These are phyloP conservation scores for Drosophila varians DNA, from an alignment of 1,140 invertebrate genomes.

Conservation along the genomic window DNA sequence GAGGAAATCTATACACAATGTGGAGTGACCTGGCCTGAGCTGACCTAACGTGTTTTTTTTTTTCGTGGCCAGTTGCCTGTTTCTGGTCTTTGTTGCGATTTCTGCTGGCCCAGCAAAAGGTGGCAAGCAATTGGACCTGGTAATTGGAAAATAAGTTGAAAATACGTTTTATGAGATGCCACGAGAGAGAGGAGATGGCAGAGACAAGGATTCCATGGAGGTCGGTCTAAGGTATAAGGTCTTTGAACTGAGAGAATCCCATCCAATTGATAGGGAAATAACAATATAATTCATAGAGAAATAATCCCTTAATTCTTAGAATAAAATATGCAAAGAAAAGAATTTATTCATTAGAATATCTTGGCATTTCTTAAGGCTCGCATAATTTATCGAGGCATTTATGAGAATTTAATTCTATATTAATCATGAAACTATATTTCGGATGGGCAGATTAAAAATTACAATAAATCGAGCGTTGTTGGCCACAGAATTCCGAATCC, in stretches of 20 bases:
- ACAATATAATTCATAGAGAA: neutral
- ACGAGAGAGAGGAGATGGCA: neutral
- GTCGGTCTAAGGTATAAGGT: conserved; percentile 1
- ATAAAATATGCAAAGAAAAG: neutral
- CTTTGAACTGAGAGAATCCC: conserved; percentile 27
- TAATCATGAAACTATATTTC: conserved; percentile 46
- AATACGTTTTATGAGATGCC: conserved; percentile 30
- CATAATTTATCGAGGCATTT: conserved; percentile 35
- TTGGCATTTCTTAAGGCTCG: conserved; percentile 2
- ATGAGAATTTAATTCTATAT: conserved; percentile 35
- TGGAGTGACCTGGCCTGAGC: neutral
- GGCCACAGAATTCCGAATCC: conserved; percentile 25
- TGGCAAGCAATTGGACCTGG: conserved; percentile 32
- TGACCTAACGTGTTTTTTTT: neutral
- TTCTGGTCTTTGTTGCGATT: conserved; percentile 37
- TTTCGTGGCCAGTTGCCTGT: conserved; percentile 5
- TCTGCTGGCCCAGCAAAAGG: conserved; percentile 40
- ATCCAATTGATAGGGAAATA: conserved; percentile 3
- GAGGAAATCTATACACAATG: conserved; percentile 45
- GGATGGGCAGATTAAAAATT: conserved; percentile 24
- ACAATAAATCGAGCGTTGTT: conserved; percentile 25
- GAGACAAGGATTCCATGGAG: conserved; percentile 6
- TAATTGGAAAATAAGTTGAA: conserved; percentile 52
- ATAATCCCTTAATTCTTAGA: neutral
- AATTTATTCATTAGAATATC: conserved; percentile 3